Conservation (phyloP, 2,888 invertebrate genomes). For the Nycteola revayana region DNA sequence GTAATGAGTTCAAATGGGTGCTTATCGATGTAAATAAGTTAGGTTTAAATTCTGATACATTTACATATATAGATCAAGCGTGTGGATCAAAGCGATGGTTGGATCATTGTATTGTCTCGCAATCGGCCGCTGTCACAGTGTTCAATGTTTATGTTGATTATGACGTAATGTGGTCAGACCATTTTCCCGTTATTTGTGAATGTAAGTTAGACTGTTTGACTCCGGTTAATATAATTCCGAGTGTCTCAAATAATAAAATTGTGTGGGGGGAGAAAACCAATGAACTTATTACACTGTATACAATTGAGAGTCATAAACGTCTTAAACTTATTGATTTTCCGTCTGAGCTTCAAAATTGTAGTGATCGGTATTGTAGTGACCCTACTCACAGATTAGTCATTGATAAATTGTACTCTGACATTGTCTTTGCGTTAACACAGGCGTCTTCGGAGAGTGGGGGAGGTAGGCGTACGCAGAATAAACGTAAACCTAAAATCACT, state of each 20-base stretch:
- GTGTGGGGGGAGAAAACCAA: too few relatives aligned
- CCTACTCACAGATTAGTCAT: not conserved
- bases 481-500: not conserved
- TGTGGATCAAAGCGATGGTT: too few relatives aligned
- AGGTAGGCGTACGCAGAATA: not conserved
- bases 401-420: not conserved
- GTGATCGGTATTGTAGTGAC: too few relatives aligned
- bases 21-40: not conserved
- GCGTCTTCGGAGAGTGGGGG: not conserved
- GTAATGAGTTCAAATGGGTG: slow-evolving; percentile 1
- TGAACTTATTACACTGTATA: too few relatives aligned
- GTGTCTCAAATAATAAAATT: too few relatives aligned
- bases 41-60: not conserved
- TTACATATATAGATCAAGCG: not conserved
- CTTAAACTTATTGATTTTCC: too few relatives aligned
- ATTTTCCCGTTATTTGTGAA: too few relatives aligned
- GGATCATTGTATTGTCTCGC: not conserved
- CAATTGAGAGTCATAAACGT: too few relatives aligned
- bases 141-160: not conserved
- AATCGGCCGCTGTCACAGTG: too few relatives aligned
- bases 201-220: too few relatives aligned
- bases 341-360: too few relatives aligned
- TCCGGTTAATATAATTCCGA: too few relatives aligned
- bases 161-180: not conserved
- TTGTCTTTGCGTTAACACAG: slow-evolving; percentile 1